Conservation (phyloP, 2,113 vertebrate genomes). For the Myotis brandtii region DNA sequence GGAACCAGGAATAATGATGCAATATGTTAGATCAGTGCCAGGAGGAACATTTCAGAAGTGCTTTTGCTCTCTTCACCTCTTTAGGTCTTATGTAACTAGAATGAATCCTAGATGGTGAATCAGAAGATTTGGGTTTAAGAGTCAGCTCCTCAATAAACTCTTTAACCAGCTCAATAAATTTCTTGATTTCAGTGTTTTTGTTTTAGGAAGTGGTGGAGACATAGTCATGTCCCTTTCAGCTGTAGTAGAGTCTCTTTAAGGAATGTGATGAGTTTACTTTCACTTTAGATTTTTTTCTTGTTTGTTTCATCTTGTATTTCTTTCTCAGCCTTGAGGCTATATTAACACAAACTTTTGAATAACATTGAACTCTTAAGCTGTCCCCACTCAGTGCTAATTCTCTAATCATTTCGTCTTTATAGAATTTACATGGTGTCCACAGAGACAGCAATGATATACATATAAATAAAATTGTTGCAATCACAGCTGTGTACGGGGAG, state of each 20-base stretch:
- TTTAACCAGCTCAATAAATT: neutral
- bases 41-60: neutral
- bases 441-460: too few relatives aligned
- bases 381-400: neutral
- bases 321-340: neutral
- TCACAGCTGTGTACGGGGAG: neutral
- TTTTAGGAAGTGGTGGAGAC: neutral
- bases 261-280: neutral
- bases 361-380: neutral
- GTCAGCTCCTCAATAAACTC: neutral
- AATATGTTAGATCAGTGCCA: neutral
- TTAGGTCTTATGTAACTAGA: neutral
- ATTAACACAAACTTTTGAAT: neutral
- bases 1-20: neutral
- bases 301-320: neutral
- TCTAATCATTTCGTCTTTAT: neutral
- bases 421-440: neutral
- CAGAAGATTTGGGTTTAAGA: neutral
- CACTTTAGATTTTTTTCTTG: neutral
- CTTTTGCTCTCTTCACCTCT: neutral
- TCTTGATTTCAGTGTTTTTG: neutral
- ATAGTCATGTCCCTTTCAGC: neutral
- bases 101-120: neutral
- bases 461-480: too few relatives aligned
- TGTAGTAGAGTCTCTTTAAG: neutral